Evolutionary conservation across 2,797 vertebrate species (phyloP), one percentile per base, ranked within the genome.

Genomic region (Lagodon rhomboides): DNA sequence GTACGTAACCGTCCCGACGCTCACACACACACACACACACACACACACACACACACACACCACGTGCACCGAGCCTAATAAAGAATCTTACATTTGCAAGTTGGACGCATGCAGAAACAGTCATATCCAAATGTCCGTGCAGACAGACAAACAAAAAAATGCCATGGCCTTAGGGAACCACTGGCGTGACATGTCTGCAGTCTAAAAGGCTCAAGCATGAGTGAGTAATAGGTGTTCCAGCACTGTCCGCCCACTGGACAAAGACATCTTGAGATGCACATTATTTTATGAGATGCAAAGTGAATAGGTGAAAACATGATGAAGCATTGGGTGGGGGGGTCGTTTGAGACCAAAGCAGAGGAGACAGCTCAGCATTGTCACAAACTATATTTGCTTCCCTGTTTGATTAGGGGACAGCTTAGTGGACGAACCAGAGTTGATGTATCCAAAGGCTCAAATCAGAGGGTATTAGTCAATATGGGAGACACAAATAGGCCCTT

Each of bases 191-290:
- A 88, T 77, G 85, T 85, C 79, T 86, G 84, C 68, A 65, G 84
- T 82, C 83, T 85, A 86, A 91, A 77, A 78, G 82, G 89, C 87
- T 86, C 84, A 75, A 89, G 81, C 85, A 78, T 83, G 85, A 90
- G 85, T 93, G 92, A 93, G 87, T 93, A 94, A 92, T 93, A 91
- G 87, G 89, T 92, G 91, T 73, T 85, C 86, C 86, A 85, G 86
- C 86, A 18, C 77, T 86, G 86, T 91, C 91, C 74, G 50, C 91
- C 89, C 92, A 92, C 86, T 85, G 87, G 90, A 92, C 88, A 86
- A 73, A 89, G 85, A 91, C 87, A 84, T 93, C 89, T 89, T 85
- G 87, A 88, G 83, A 90, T 88, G 77, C 84, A 47, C 77, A 85
- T 89, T 85, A 88, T 89, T 86, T 89, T 77, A 89, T 73, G 73